Evolutionary conservation across 2,797 vertebrate species (phyloP).

Genomic region (Chanos chanos): DNA sequence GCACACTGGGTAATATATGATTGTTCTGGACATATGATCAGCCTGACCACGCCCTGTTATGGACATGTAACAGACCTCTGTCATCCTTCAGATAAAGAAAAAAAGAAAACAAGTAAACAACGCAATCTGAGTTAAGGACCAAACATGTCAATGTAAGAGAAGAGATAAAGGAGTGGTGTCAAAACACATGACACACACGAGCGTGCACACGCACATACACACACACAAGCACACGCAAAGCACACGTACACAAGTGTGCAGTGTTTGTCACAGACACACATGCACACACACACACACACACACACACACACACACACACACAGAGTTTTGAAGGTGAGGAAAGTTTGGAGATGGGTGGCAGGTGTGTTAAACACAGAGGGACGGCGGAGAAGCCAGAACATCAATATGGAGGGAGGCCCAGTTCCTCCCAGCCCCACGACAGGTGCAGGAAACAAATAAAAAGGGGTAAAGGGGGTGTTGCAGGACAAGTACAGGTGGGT

Average conservation of each 20-base stretch:
- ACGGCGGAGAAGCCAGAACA: conserved; percentile 67
- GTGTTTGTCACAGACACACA: conserved; percentile 66
- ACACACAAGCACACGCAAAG: conserved; percentile 27
- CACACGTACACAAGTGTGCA: conserved; percentile 32
- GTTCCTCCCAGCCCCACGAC: conserved; percentile 61
- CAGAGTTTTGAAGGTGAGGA: conserved; percentile 56
- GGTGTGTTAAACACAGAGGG: conserved; percentile 64
- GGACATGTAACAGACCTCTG: conserved; percentile 3
- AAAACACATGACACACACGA: conserved; percentile 15
- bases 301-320: no score
- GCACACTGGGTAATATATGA: conserved; percentile 23
- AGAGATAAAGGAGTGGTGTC: background rate
- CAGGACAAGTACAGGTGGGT: background rate
- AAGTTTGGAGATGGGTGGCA: conserved; percentile 61
- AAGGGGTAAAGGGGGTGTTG: conserved; percentile 19
- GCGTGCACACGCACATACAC: conserved; percentile 5
- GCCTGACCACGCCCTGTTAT: background rate
- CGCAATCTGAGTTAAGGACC: conserved; percentile 1
- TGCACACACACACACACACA: conserved; percentile 42
- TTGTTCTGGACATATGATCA: conserved; percentile 2
- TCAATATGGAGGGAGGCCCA: conserved; percentile 56
- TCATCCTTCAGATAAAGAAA: background rate
- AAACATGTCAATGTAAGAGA: conserved; percentile 30
- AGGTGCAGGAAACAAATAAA: no score
- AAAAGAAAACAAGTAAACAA: background rate